These are phyloP conservation scores for Xiphophorus birchmanni DNA, from an alignment of 2,797 vertebrate species.

Conservation along the genomic window DNA sequence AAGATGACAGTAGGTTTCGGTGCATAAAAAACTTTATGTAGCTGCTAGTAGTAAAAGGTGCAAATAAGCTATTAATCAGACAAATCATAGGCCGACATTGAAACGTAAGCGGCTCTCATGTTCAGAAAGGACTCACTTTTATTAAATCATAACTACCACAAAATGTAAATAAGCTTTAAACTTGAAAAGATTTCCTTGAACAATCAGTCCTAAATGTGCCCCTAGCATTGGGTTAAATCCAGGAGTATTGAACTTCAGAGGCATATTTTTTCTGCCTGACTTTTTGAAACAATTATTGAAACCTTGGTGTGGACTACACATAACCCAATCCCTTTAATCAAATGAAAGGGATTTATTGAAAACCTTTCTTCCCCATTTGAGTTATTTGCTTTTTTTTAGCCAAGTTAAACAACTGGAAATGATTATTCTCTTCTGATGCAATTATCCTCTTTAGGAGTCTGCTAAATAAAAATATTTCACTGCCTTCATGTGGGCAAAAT, in stretches of 20 bases:
- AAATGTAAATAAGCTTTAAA: slow-evolving; percentile 7
- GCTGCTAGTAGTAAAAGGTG: background rate
- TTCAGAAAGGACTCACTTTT: background rate
- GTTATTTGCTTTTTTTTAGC: slow-evolving; percentile 39
- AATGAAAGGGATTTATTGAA: slow-evolving; percentile 28
- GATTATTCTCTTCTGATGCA: slow-evolving; percentile 54
- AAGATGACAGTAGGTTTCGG: background rate
- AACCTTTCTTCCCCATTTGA: slow-evolving; percentile 23
- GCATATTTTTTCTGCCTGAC: background rate
- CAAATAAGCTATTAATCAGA: background rate
- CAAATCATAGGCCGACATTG: background rate
- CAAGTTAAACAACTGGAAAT: slow-evolving; percentile 69
- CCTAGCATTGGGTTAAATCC: background rate
- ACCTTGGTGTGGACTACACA: slow-evolving; percentile 2
- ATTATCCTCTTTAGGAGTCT: slow-evolving; percentile 60
- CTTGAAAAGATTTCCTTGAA: background rate
- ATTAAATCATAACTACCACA: background rate
- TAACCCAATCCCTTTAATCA: slow-evolving; percentile 31
- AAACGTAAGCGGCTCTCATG: background rate
- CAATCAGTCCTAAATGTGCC: background rate
- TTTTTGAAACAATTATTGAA: slow-evolving; percentile 4
- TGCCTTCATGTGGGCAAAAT: slow-evolving; percentile 20
- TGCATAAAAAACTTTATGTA: background rate
- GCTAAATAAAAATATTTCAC: slow-evolving; percentile 30
- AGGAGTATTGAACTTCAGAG: background rate